Conservation (phyloP, 23 tunicate genomes). For the Ascidia mentula region DNA sequence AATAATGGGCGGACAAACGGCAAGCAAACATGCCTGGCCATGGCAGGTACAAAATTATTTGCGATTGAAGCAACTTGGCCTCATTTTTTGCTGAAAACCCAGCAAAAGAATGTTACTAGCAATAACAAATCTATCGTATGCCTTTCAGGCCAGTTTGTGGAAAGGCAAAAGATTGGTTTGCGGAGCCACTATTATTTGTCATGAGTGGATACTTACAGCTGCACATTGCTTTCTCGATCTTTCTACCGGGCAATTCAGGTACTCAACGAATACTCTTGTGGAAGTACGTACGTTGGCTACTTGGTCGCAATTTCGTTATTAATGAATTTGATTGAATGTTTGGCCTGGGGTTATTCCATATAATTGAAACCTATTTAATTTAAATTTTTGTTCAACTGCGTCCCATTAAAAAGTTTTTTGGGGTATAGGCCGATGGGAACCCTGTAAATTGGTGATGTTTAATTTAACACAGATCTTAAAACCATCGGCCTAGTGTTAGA, state of each 20-base stretch:
- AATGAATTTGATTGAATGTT: too few species aligned
- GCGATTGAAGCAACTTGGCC: too few species aligned
- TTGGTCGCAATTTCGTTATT: too few species aligned
- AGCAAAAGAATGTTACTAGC: background rate
- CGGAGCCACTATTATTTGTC: constrained; percentile 15
- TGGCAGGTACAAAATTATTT: constrained; percentile 14
- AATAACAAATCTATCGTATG: background rate
- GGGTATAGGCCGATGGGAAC: too few species aligned
- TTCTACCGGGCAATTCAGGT: constrained; percentile 11
- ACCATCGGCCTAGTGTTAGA: background rate
- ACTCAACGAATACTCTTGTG: background rate
- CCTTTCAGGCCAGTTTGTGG: constrained; percentile 14
- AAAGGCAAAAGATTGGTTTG: background rate
- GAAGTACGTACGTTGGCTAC: background rate
- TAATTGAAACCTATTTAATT: too few species aligned
- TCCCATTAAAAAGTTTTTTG: too few species aligned
- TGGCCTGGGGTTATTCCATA: too few species aligned
- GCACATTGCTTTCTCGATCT: constrained; percentile 26
- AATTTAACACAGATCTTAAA: background rate
- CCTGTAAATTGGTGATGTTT: too few species aligned
- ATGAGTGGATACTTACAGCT: constrained; percentile 18
- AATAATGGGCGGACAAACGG: constrained; percentile 14
- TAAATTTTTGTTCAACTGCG: too few species aligned
- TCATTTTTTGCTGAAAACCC: too few species aligned
- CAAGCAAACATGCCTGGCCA: constrained; percentile 14